Percentiles rank a stretch among this genome's conserved stretches.
Evolutionary conservation across 2,888 invertebrate species (phyloP).

Genomic region (Lucinisca nassula): DNA sequence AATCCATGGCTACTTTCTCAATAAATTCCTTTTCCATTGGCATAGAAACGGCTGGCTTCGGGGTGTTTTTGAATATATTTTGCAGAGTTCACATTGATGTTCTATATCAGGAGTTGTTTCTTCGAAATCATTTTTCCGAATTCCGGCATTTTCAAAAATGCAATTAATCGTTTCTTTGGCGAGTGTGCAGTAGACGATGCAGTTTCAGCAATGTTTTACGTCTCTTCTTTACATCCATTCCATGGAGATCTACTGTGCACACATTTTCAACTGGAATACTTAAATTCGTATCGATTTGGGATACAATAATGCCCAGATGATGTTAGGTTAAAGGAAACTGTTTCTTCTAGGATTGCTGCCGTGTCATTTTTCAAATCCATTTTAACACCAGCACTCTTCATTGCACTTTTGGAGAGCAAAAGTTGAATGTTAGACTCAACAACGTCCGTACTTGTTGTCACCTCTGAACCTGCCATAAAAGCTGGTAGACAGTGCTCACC

Average conservation of each 20-base stretch:
- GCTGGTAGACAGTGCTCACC: constrained; percentile 24
- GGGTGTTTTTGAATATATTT: constrained; percentile 30
- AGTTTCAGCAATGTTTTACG: background rate
- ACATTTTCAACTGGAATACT: background rate
- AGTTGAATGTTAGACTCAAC: constrained; percentile 52
- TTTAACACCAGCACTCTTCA: constrained; percentile 54
- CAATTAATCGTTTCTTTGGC: constrained; percentile 17
- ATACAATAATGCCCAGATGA: constrained; percentile 61
- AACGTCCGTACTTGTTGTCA: constrained; percentile 45
- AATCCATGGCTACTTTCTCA: constrained; percentile 59
- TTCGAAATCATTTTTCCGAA: constrained; percentile 7
- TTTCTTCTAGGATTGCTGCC: constrained; percentile 38
- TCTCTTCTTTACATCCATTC: background rate
- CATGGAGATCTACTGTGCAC: background rate
- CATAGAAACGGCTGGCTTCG: constrained; percentile 33
- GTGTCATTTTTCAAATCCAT: constrained; percentile 59
- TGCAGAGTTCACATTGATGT: constrained; percentile 40
- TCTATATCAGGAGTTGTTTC: background rate
- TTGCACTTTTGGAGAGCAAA: constrained; percentile 30
- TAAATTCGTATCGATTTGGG: constrained; percentile 33
- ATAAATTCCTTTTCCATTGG: constrained; percentile 39
- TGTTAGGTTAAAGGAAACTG: constrained; percentile 43
- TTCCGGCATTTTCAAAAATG: constrained; percentile 40
- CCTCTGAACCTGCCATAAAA: constrained; percentile 24
- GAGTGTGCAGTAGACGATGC: constrained; percentile 43